Base-by-base conservation (phyloP, 2,888 invertebrate species). In the Bembecia ichneumoniformis region DNA sequence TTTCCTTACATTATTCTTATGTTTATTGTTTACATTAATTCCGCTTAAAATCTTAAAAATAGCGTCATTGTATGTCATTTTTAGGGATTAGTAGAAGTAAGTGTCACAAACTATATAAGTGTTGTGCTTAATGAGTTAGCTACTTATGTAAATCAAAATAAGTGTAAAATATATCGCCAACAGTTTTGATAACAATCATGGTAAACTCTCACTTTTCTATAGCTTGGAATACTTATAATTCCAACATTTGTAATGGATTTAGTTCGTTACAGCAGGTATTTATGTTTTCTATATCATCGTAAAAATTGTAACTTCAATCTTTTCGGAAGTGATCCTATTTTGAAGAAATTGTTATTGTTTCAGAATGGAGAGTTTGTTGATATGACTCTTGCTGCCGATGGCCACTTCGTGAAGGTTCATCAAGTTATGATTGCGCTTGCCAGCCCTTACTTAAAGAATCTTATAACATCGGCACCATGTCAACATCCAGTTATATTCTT, bases 291-390 rank as follows among this genome's bases (percentile, higher is more conserved):
- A 9, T 9, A 34, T 35, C 16, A 47, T 7, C 10, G 35, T n/a
- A 11, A 45, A 16, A 3, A 15, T 10, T 45, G 3, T 3, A n/a
- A n/a, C n/a, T n/a, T 45, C 5, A 14, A 15, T 45, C 3, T 16
- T 45, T 4, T 45, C 15, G 10, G 16, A 45, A 11, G 13, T 45
- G 14, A 45, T 16, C 14, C 1, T 15, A 45, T 16, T 16, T 15
- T 13, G 4, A 3, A 15, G 1, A 16, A 5, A 17, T 7, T 45
- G 40, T 40, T 40, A 40, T n/a, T 14, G n/a, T 68, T 71, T 20
- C 63, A 87, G 87, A 86, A 81, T 77, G 86, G 79, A 5, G 86
- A 87, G 55, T 82, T 87, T 61, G 87, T 87, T 16, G 87, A 87
- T 49, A 78, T 87, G 80, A 87, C 87, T 0, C 51, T 87, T 52